These are phyloP conservation scores for Cybosia mesomella DNA, from an alignment of 2,888 invertebrate genomes.

Conservation along the genomic window DNA sequence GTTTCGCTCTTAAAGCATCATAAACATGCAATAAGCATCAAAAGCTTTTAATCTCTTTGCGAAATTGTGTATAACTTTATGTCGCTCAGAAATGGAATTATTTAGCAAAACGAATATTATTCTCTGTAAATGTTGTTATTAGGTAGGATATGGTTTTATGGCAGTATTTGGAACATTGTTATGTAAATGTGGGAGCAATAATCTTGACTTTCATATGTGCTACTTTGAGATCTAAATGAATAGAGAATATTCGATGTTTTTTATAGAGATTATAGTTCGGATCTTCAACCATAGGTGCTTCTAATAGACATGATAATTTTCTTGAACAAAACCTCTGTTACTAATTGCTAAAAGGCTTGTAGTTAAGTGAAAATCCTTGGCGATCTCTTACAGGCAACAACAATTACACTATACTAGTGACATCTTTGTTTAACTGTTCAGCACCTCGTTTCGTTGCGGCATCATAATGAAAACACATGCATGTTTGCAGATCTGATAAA, in stretches of 20 bases:
- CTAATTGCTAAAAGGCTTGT: background rate
- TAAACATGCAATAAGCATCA: slow-evolving; percentile 35
- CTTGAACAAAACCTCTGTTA: background rate
- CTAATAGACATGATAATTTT: background rate
- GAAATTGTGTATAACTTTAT: slow-evolving; percentile 13
- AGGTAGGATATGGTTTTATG: background rate
- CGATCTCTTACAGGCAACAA: background rate
- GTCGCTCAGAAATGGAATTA: background rate
- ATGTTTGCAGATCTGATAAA: no score
- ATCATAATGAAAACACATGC: no score
- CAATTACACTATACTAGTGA: no score
- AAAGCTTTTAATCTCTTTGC: slow-evolving; percentile 14
- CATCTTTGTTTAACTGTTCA: no score
- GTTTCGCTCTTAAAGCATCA: slow-evolving; percentile 29
- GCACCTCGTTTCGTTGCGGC: no score
- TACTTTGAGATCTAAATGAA: background rate
- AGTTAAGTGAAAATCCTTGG: background rate
- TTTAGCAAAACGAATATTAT: background rate
- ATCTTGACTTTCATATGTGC: background rate
- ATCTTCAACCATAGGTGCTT: background rate
- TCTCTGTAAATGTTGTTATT: background rate
- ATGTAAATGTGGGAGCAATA: background rate
- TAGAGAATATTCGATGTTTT: background rate
- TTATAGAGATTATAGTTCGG: background rate
- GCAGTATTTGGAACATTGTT: background rate